Evolutionary conservation across 1,140 invertebrate genomes (phyloP), one percentile per base, ranked within the genome.

Genomic region (Trichonephila inaurata): DNA sequence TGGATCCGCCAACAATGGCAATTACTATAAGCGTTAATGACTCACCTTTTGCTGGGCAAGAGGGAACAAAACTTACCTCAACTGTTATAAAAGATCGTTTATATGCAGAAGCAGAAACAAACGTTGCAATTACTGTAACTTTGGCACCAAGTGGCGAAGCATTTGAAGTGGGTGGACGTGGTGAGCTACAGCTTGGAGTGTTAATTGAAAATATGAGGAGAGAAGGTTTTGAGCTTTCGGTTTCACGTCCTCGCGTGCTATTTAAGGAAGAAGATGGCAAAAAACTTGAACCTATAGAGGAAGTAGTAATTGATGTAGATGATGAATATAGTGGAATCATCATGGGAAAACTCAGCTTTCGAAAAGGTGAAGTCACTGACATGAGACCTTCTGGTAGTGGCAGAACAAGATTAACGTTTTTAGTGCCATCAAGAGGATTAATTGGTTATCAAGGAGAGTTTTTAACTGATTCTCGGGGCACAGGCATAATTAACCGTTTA

Each of bases 141-240:
- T 60, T 94, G 28, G 51, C 93, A 16, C n/a, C 24, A 14, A 51
- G 66, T 64, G 6, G 72, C 18, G 94, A 95, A 69, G 64, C 82
- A 18, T 95, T 94, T 72, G 14, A 60, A 21, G 95, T 95, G 8
- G 94, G 61, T 16, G 95, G 95, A 33, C 94, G 95, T 51, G 95
- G 95, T 44, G 95, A 95, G 94, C 66, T 95, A 40, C 95, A 95
- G 18, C 81, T 95, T 33, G 40, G 91, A 4, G 82, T 95, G 18
- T 85, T 95, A 87, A 94, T 95, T 51, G 95, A 95, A 91, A 94
- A 21, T 81, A 95, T 95, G 95, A 94, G 95, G 51, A 94, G 95
- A 19, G 95, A 95, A 94, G 95, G 95, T 62, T 95, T 64, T 64
- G 95, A 95, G 64, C 51, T 95, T n/a, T 58, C 81, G 19, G 77